phyloP scores from a whole-genome alignment of 1,140 invertebrate species.

The Bombus terrestris region DNA sequence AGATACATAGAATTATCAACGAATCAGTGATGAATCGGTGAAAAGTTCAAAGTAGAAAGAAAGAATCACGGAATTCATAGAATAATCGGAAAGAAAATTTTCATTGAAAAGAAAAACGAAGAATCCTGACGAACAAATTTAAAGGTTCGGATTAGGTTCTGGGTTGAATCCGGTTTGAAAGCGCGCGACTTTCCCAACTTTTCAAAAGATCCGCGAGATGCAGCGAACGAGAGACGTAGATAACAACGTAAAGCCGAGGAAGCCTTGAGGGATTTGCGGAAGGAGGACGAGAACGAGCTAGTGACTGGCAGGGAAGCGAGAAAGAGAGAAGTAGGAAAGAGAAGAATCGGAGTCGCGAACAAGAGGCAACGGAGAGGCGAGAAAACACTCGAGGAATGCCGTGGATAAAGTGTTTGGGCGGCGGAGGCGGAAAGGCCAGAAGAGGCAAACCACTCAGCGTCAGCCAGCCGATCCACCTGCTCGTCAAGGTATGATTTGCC shows the following conservation, averaged over 20 bases:
- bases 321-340: not conserved
- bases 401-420: constrained; percentile 82
- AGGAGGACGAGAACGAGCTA: constrained; percentile 11
- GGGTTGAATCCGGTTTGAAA: not conserved
- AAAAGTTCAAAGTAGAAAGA: not conserved
- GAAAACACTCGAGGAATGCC: constrained; percentile 76
- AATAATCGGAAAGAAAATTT: no score
- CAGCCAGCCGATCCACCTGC: constrained; percentile 81
- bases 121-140: not conserved
- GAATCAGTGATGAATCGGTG: not conserved
- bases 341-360: constrained; percentile 34
- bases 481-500: constrained; percentile 77
- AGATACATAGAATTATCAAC: not conserved
- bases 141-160: not conserved
- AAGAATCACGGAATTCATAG: not conserved
- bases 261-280: constrained; percentile 50
- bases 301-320: constrained; percentile 21
- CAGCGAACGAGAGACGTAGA: constrained; percentile 33
- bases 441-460: constrained; percentile 80
- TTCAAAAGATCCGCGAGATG: constrained; percentile 36
- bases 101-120: not conserved
- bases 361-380: constrained; percentile 55
- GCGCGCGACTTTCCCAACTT: not conserved
- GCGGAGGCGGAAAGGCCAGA: constrained; percentile 76
- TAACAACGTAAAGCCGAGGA: constrained; percentile 44